phyloP scores from a whole-genome alignment of 1,140 invertebrate species.

The Drosophila pseudoobscura region DNA sequence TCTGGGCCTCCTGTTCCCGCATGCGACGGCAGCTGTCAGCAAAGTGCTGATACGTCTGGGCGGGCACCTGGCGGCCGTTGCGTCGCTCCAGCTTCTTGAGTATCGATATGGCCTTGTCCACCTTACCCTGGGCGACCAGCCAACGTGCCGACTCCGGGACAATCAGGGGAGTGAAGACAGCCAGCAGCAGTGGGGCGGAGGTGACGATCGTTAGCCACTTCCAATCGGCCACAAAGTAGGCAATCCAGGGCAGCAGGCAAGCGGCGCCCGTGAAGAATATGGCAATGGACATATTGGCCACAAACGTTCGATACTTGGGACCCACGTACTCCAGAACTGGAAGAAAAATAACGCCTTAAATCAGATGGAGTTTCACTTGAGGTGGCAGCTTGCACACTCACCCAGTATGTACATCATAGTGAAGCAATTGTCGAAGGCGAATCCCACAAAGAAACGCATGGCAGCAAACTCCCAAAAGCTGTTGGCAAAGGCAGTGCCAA shows the following conservation, averaged over 20 bases:
- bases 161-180: conserved; percentile 88
- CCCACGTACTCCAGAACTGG: conserved; percentile 94
- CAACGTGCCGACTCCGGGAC: conserved; percentile 93
- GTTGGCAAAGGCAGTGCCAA: conserved; percentile 88
- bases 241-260: conserved; percentile 91
- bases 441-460: conserved; percentile 92
- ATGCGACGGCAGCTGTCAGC: conserved; percentile 78
- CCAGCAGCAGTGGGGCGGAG: conserved; percentile 89
- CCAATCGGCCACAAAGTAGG: conserved; percentile 91
- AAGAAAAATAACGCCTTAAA: conserved; percentile 50
- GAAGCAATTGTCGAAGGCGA: conserved; percentile 95
- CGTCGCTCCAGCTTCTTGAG: conserved; percentile 91
- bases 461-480: conserved; percentile 90
- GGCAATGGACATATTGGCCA: conserved; percentile 95
- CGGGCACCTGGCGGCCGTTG: conserved; percentile 89
- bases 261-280: conserved; percentile 93
- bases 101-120: conserved; percentile 90
- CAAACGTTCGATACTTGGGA: conserved; percentile 93
- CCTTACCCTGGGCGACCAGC: conserved; percentile 91
- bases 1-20: conserved; percentile 87
- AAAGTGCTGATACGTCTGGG: conserved; percentile 89
- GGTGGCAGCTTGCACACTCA: conserved; percentile 83
- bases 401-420: conserved; percentile 97
- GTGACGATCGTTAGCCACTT: conserved; percentile 88
- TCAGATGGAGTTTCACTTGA: not conserved